A percentile compares a stretch with the other conserved stretches of the same genome.
These are phyloP conservation scores for Solenopsis invicta DNA, from an alignment of 1,140 invertebrate species.

Conservation along the genomic window DNA sequence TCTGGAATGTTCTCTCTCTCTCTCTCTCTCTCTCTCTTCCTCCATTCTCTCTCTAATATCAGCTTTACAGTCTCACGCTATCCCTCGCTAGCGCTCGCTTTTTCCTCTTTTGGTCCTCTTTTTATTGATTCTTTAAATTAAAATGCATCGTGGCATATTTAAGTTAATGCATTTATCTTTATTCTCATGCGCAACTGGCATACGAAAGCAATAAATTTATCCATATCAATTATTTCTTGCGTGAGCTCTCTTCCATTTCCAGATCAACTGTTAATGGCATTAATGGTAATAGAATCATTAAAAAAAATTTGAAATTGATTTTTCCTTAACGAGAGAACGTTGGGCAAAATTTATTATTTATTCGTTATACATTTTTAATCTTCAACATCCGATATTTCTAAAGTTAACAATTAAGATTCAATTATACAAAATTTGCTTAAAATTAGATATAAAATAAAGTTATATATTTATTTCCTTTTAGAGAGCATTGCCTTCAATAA, in stretches of 20 bases:
- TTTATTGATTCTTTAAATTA: conserved; percentile 41
- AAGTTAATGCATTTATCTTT: conserved; percentile 53
- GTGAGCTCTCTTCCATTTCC: not conserved
- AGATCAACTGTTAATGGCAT: conserved; percentile 39
- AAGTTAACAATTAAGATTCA: not conserved
- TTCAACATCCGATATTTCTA: not conserved
- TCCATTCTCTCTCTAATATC: not conserved
- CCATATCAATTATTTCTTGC: conserved; percentile 15
- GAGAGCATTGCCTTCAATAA: not conserved
- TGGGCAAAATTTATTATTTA: not conserved
- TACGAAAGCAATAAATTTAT: conserved; percentile 38
- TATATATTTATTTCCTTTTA: not conserved
- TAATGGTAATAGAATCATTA: conserved; percentile 17
- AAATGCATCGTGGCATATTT: conserved; percentile 48
- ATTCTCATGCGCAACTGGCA: conserved; percentile 1
- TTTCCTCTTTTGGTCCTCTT: not conserved
- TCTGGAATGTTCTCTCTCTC: conserved; percentile 53
- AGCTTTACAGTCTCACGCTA: not conserved
- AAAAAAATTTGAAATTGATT: conserved; percentile 30
- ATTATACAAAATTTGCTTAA: not conserved
- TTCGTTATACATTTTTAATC: conserved; percentile 9
- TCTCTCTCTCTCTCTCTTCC: not conserved
- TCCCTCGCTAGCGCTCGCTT: not conserved
- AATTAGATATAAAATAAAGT: conserved; percentile 17
- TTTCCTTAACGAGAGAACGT: not conserved